These are phyloP conservation scores for Bothrops jararaca DNA, from an alignment of 2,113 vertebrate genomes.

Conservation along the genomic window DNA sequence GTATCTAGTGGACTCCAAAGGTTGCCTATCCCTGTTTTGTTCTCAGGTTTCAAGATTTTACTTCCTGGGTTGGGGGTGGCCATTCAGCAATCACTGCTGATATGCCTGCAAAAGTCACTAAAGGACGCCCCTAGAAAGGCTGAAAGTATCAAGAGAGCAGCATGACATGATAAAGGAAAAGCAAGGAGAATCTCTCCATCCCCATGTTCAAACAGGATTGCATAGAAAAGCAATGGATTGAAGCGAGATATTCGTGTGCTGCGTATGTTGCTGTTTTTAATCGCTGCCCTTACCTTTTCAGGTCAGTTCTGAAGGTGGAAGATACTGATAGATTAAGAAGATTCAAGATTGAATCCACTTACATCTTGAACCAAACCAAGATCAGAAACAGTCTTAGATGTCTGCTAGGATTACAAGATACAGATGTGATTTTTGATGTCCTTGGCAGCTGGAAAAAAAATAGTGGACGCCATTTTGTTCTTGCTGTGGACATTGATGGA, in stretches of 20 bases:
- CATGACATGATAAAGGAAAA: neutral
- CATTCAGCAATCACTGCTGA: neutral
- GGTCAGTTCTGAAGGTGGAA: neutral
- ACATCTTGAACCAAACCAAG: neutral
- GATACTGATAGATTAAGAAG: neutral
- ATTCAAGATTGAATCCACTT: neutral
- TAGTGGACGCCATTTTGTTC: constrained; percentile 6
- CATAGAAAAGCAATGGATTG: neutral
- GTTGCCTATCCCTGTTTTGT: neutral
- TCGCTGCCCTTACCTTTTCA: neutral
- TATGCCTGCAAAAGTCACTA: neutral
- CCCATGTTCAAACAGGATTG: neutral
- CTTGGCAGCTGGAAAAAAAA: neutral
- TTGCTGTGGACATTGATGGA: constrained; percentile 6
- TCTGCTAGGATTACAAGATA: neutral
- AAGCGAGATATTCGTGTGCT: neutral
- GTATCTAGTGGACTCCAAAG: neutral
- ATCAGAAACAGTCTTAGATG: neutral
- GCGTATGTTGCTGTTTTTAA: neutral
- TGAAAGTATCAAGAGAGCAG: neutral
- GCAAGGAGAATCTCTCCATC: neutral
- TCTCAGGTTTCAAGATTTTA: neutral
- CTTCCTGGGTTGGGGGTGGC: neutral
- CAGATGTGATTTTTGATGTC: neutral
- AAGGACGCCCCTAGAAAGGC: neutral